Percentiles rank a stretch among this genome's conserved stretches.
phyloP scores from a whole-genome alignment of 1,140 invertebrate species.

The Pissodes strobi region DNA sequence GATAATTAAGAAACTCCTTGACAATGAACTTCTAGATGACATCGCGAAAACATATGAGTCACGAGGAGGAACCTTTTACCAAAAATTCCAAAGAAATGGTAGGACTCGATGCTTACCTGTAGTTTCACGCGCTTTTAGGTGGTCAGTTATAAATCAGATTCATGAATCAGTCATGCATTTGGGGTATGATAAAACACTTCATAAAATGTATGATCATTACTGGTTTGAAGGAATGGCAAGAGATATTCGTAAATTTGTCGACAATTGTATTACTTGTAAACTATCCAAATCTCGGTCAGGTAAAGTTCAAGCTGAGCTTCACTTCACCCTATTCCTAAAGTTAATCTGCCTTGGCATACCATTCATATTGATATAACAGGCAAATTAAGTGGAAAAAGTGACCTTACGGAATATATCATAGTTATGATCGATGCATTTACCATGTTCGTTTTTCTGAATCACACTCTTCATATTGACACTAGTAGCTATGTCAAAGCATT shows the following conservation, averaged over 20 bases:
- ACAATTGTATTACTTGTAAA: neutral
- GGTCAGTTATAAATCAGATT: neutral
- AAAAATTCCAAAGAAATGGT: neutral
- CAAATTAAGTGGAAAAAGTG: neutral
- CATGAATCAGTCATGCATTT: neutral
- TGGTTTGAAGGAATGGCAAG: too few species aligned
- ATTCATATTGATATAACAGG: neutral
- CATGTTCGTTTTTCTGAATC: neutral
- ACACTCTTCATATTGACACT: neutral
- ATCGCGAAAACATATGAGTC: too few species aligned
- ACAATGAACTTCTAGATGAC: neutral
- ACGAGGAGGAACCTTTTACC: too few species aligned
- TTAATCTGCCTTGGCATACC: neutral
- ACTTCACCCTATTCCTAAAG: neutral
- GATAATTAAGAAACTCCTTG: neutral
- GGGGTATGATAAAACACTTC: too few species aligned
- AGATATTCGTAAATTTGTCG: neutral
- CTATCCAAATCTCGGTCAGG: neutral
- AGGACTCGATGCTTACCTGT: neutral
- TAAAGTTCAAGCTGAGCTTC: neutral
- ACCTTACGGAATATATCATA: neutral
- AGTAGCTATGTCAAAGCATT: neutral
- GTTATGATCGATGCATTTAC: neutral
- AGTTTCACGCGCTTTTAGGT: neutral
- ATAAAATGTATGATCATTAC: neutral